Evolutionary conservation across 2,797 vertebrate species (phyloP).

Genomic region (Pelochelys cantorii): DNA sequence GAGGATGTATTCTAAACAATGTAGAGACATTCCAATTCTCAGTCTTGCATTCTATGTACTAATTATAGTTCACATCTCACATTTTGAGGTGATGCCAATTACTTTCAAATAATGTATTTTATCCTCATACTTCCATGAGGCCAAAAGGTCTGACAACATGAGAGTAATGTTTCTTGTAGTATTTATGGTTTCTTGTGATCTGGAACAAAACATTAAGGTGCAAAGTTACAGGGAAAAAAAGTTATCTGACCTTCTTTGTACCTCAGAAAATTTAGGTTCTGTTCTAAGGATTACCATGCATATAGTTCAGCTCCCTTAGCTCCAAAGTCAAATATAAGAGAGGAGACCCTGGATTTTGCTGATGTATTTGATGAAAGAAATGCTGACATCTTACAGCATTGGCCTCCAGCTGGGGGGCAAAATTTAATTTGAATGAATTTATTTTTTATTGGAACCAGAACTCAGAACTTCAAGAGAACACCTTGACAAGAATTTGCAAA

Average conservation of each 20-base stretch:
- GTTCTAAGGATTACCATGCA: not conserved
- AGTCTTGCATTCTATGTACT: not conserved
- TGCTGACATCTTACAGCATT: too few relatives aligned
- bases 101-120: not conserved
- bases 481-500: too few relatives aligned
- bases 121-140: not conserved
- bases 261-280: not conserved
- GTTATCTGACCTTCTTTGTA: not conserved
- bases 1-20: constrained; percentile 2
- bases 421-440: too few relatives aligned
- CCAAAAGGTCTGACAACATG: not conserved
- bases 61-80: not conserved
- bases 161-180: not conserved
- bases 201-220: not conserved
- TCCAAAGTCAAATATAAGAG: not conserved
- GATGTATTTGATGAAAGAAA: too few relatives aligned
- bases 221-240: not conserved
- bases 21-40: not conserved
- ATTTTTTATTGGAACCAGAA: too few relatives aligned
- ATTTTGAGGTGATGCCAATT: not conserved
- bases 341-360: not conserved
- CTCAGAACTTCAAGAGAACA: too few relatives aligned
- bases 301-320: not conserved
- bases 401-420: too few relatives aligned
- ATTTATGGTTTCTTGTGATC: not conserved